Evolutionary conservation across 2,888 invertebrate genomes (phyloP).

Genomic region (Ophioninae sp.): DNA sequence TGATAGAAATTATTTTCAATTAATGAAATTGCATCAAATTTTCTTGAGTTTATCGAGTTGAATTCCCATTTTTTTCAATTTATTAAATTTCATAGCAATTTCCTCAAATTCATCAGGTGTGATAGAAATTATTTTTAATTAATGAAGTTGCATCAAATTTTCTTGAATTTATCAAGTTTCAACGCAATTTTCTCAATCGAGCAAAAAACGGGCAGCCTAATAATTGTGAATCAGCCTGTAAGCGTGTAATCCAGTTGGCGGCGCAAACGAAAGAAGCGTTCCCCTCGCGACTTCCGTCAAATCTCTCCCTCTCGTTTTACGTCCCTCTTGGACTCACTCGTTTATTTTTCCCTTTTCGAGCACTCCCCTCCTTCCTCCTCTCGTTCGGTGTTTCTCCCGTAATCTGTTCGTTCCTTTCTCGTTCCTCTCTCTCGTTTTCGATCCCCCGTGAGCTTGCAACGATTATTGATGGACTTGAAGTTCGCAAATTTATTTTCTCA

Average conservation of each 20-base stretch:
- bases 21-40: too few relatives aligned
- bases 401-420: not conserved
- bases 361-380: not conserved
- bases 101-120: too few relatives aligned
- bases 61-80: too few relatives aligned
- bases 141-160: too few relatives aligned
- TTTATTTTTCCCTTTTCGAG: constrained; percentile 4
- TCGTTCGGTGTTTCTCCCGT: not conserved
- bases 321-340: not conserved
- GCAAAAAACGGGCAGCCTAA: not conserved
- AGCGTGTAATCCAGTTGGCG: constrained; percentile 7
- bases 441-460: not conserved
- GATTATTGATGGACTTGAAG: too few relatives aligned
- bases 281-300: constrained; percentile 58
- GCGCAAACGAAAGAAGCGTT: constrained; percentile 30
- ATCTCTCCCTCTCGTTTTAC: constrained; percentile 36
- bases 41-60: too few relatives aligned
- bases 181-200: not conserved
- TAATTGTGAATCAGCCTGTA: constrained; percentile 7
- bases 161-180: not conserved
- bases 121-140: too few relatives aligned
- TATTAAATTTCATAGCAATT: not conserved
- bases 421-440: not conserved
- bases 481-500: too few relatives aligned
- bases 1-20: too few relatives aligned